Percentiles rank a stretch among this genome's conserved stretches.
phyloP scores from a whole-genome alignment of 1,140 invertebrate genomes.

The Diachasma alloeum region DNA sequence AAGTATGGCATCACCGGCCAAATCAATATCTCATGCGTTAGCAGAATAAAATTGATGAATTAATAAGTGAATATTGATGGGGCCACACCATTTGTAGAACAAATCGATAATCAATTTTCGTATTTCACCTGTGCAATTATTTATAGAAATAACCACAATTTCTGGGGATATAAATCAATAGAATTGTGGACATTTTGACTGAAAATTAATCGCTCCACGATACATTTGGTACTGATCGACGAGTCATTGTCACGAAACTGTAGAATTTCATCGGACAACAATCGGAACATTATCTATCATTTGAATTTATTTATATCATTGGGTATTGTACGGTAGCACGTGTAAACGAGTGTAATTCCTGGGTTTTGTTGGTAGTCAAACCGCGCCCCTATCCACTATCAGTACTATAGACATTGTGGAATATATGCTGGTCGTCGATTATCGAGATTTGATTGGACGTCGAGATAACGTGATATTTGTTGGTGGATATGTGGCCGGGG shows the following conservation, averaged over 20 bases:
- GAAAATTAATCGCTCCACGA: not conserved
- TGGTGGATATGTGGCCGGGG: not conserved
- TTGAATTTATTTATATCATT: not conserved
- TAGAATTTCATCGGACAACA: no score
- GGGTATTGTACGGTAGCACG: not conserved
- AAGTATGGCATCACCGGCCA: no score
- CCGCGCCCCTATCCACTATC: not conserved
- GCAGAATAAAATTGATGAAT: not conserved
- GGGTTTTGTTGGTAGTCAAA: not conserved
- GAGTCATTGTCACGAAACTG: not conserved
- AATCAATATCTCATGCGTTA: not conserved
- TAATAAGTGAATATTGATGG: not conserved
- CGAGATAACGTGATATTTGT: slow-evolving; percentile 7
- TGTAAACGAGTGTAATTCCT: slow-evolving; percentile 11
- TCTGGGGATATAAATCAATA: not conserved
- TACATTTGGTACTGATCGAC: not conserved
- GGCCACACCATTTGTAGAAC: not conserved
- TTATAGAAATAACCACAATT: not conserved
- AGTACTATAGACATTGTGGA: not conserved
- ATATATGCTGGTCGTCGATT: slow-evolving; percentile 7
- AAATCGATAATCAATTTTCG: not conserved
- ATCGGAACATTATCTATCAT: not conserved
- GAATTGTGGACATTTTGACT: not conserved
- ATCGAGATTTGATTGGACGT: slow-evolving; percentile 7
- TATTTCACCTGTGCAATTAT: not conserved